phyloP scores from a whole-genome alignment of 1,140 invertebrate species.

The Drosophila pachea region DNA sequence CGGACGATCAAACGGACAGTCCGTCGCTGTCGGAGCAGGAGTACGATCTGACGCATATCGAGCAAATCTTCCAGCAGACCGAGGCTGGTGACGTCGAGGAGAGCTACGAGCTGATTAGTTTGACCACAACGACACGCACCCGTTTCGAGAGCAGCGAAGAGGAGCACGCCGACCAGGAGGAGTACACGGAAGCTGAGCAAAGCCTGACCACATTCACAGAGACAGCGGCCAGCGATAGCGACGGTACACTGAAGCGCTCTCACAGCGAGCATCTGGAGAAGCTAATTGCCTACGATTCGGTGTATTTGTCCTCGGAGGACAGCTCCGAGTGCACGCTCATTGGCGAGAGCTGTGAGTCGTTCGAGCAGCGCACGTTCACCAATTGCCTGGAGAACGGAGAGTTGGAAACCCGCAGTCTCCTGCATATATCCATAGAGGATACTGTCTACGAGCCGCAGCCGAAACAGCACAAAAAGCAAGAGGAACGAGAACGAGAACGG shows the following conservation, averaged over 20 bases:
- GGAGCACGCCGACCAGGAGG: slow-evolving; percentile 17
- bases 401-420: slow-evolving; percentile 51
- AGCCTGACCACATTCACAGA: slow-evolving; percentile 44
- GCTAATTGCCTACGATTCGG: slow-evolving; percentile 77
- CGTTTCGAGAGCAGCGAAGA: slow-evolving; percentile 67
- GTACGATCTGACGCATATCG: slow-evolving; percentile 69
- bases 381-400: slow-evolving; percentile 51
- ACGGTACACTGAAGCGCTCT: slow-evolving; percentile 56
- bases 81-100: slow-evolving; percentile 41
- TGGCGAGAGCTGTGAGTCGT: slow-evolving; percentile 62
- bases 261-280: slow-evolving; percentile 59
- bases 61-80: slow-evolving; percentile 65
- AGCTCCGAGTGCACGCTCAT: slow-evolving; percentile 74
- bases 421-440: slow-evolving; percentile 75
- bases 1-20: slow-evolving; percentile 74
- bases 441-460: slow-evolving; percentile 64
- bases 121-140: slow-evolving; percentile 71
- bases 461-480: slow-evolving; percentile 50
- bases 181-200: slow-evolving; percentile 3
- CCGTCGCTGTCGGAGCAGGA: slow-evolving; percentile 73
- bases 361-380: slow-evolving; percentile 53
- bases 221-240: slow-evolving; percentile 46
- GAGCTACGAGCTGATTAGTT: slow-evolving; percentile 69
- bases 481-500: slow-evolving; percentile 18
- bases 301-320: slow-evolving; percentile 77